These are phyloP conservation scores for Xanthia icteritia DNA, from an alignment of 2,888 invertebrate species.

Conservation along the genomic window DNA sequence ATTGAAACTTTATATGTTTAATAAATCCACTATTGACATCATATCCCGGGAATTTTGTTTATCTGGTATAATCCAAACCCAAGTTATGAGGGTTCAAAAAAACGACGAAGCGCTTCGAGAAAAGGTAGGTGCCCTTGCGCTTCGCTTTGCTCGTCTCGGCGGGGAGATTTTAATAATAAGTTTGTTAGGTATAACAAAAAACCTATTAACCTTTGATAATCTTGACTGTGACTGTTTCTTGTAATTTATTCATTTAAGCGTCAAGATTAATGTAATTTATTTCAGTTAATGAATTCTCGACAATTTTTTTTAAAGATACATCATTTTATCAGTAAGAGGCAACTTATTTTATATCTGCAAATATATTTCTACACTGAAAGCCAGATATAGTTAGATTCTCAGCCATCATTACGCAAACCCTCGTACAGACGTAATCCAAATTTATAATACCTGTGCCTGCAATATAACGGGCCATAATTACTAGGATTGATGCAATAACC, in stretches of 20 bases:
- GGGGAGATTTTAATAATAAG: neutral
- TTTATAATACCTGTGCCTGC: slow-evolving; percentile 50
- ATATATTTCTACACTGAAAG: slow-evolving; percentile 5
- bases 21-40: no score
- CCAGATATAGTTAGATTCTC: slow-evolving; percentile 15
- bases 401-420: slow-evolving; percentile 43
- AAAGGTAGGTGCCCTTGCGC: no score
- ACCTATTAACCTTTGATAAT: slow-evolving; percentile 28
- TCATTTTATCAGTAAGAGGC: neutral
- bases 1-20: no score
- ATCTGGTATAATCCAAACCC: no score
- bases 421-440: slow-evolving; percentile 56
- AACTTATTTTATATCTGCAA: neutral
- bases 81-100: no score
- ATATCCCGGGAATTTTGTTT: no score
- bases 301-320: neutral
- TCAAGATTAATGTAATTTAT: slow-evolving; percentile 5
- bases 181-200: slow-evolving; percentile 12
- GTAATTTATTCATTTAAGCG: slow-evolving; percentile 8
- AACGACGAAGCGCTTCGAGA: no score
- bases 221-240: slow-evolving; percentile 7
- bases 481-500: slow-evolving; percentile 68
- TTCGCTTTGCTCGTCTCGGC: no score
- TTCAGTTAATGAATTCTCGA: neutral
- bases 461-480: slow-evolving; percentile 69